phyloP scores from a whole-genome alignment of 2,888 invertebrate species.

The Flexamia atlantica region DNA sequence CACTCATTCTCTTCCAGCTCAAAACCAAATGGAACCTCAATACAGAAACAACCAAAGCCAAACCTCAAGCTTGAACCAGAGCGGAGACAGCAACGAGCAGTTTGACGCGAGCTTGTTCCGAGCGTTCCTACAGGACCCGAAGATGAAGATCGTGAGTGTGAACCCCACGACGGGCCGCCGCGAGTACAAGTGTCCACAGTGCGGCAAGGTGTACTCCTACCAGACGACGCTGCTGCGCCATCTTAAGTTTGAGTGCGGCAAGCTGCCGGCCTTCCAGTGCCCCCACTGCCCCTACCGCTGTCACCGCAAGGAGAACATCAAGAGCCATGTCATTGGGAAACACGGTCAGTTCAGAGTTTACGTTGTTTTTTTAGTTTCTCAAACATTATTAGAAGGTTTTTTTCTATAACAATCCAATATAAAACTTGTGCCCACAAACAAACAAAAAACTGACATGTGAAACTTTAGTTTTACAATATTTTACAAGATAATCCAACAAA shows the following conservation, averaged over 20 bases:
- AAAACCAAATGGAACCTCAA: neutral
- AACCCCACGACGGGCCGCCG: slow-evolving; percentile 22
- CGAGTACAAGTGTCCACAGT: slow-evolving; percentile 44
- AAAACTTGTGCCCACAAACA: no score
- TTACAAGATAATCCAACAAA: no score
- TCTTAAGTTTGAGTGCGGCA: slow-evolving; percentile 72
- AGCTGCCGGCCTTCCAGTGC: slow-evolving; percentile 73
- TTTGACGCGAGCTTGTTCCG: slow-evolving; percentile 38
- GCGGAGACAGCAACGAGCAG: neutral
- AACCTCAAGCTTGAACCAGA: neutral
- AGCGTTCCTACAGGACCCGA: slow-evolving; percentile 11
- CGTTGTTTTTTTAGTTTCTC: no score
- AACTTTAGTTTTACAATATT: no score
- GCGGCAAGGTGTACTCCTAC: slow-evolving; percentile 29
- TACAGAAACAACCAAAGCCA: neutral
- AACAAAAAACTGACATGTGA: no score
- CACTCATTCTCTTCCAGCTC: neutral
- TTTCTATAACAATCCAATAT: no score
- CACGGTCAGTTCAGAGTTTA: slow-evolving; percentile 35
- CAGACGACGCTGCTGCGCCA: slow-evolving; percentile 60
- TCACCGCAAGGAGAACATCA: slow-evolving; percentile 73
- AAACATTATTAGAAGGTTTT: no score
- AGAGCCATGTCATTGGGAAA: slow-evolving; percentile 67
- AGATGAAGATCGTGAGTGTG: slow-evolving; percentile 1
- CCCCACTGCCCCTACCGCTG: slow-evolving; percentile 73